Conservation (phyloP, 2,888 invertebrate species). For the Eupithecia exiguata region DNA sequence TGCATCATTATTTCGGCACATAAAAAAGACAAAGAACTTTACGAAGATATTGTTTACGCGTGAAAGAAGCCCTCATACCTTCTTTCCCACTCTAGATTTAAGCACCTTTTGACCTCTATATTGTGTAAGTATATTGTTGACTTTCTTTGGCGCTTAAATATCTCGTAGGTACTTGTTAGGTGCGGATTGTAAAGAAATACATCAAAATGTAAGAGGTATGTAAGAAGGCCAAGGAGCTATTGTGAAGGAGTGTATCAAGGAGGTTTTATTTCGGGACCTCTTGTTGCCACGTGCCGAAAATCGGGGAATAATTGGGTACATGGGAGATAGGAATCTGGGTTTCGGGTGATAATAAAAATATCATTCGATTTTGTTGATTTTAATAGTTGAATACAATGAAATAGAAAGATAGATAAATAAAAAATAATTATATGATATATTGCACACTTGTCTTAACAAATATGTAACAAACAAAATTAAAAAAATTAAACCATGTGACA, state of each 20-base stretch:
- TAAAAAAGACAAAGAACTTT: constrained; percentile 42
- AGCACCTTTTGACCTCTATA: constrained; percentile 46
- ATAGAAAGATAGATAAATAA: not conserved
- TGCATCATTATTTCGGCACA: constrained; percentile 42
- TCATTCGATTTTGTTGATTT: not conserved
- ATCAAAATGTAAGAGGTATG: constrained; percentile 4
- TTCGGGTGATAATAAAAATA: not conserved
- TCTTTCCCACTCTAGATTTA: constrained; percentile 24
- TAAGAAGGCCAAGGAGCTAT: constrained; percentile 1
- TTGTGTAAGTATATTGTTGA: constrained; percentile 44
- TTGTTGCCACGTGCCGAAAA: constrained; percentile 12
- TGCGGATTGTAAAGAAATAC: constrained; percentile 7
- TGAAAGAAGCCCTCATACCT: constrained; percentile 32
- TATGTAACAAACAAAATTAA: too few relatives aligned
- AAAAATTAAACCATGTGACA: too few relatives aligned
- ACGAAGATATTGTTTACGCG: constrained; percentile 37
- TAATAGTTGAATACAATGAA: not conserved
- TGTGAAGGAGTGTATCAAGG: not conserved
- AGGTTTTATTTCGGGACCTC: constrained; percentile 13
- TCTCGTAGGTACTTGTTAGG: constrained; percentile 11
- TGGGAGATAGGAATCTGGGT: not conserved
- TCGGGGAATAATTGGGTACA: constrained; percentile 11
- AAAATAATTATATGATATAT: too few relatives aligned
- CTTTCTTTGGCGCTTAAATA: constrained; percentile 29
- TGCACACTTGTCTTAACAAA: too few relatives aligned